Conservation (phyloP, 35 echinoderm and acorn worm species). For the Anneissia japonica region DNA sequence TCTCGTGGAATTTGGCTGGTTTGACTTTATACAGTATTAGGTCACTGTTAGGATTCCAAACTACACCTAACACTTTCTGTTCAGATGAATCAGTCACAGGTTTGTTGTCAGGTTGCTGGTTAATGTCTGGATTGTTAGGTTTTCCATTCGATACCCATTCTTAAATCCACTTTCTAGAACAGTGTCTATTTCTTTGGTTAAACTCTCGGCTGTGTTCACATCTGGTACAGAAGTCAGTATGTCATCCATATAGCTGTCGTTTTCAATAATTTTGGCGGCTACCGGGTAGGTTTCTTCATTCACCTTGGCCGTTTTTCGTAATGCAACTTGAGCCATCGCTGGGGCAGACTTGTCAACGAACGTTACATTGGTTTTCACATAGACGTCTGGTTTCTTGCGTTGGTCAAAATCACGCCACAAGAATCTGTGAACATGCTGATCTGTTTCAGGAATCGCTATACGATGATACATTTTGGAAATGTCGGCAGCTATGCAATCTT, state of each 20-base stretch:
- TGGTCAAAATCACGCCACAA: not conserved
- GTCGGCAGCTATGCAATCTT: not conserved
- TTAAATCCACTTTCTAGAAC: not conserved
- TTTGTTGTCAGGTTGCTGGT: not conserved
- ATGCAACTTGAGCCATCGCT: constrained; percentile 24
- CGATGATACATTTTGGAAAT: constrained; percentile 4
- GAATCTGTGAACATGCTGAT: not conserved
- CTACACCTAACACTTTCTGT: constrained; percentile 40
- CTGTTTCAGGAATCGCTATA: not conserved
- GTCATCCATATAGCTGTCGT: constrained; percentile 79
- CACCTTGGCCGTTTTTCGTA: constrained; percentile 44
- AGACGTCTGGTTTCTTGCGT: not conserved
- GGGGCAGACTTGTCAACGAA: not conserved
- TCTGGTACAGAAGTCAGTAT: constrained; percentile 30
- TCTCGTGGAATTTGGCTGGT: not conserved
- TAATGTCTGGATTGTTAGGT: not conserved
- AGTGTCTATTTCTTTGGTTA: not conserved
- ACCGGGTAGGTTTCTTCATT: constrained; percentile 4
- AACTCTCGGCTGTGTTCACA: not conserved
- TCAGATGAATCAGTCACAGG: not conserved
- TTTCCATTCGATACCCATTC: not conserved
- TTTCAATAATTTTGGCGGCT: constrained; percentile 13
- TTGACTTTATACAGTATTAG: constrained; percentile 41
- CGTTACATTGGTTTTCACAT: not conserved
- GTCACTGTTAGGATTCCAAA: constrained; percentile 43